Percentiles rank a stretch among this genome's conserved stretches.
phyloP scores from a whole-genome alignment of 2,888 invertebrate genomes.

The Lissocephala sabroskyi region DNA sequence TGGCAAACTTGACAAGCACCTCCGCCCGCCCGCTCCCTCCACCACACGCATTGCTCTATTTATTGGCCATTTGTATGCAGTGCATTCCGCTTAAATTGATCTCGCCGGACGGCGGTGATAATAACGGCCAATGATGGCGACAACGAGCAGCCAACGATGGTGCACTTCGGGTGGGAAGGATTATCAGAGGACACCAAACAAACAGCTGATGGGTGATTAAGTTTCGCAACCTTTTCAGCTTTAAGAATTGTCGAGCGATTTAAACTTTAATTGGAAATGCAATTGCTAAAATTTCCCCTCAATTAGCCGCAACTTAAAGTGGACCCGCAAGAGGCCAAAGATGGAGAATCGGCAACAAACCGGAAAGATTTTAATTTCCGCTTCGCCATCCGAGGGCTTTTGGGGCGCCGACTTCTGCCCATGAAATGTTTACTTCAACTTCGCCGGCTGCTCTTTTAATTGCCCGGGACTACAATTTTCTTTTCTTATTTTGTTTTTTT shows the following conservation, averaged over 20 bases:
- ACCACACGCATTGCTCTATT: slow-evolving; percentile 19
- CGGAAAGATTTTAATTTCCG: slow-evolving; percentile 68
- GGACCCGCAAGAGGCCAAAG: neutral
- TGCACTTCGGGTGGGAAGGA: too few species aligned
- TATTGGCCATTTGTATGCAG: slow-evolving; percentile 57
- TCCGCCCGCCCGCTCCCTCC: slow-evolving; percentile 27
- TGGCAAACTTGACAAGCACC: neutral
- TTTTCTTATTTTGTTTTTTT: slow-evolving; percentile 35
- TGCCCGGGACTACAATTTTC: slow-evolving; percentile 24
- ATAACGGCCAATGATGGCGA: slow-evolving; percentile 8
- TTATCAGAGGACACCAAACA: too few species aligned
- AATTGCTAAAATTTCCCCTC: slow-evolving; percentile 17
- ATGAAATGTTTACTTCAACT: slow-evolving; percentile 16
- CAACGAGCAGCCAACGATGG: too few species aligned
- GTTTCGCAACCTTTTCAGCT: too few species aligned
- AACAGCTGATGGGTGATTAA: too few species aligned
- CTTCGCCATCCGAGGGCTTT: slow-evolving; percentile 25
- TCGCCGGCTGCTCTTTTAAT: slow-evolving; percentile 33
- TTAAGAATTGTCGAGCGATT: too few species aligned
- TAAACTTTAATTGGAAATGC: slow-evolving; percentile 13
- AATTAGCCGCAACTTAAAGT: slow-evolving; percentile 50
- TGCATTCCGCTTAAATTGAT: slow-evolving; percentile 10
- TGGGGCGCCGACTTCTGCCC: slow-evolving; percentile 24
- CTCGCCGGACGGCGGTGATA: too few species aligned
- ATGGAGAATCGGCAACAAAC: slow-evolving; percentile 26